phyloP scores from a whole-genome alignment of 2,888 invertebrate species.

The Drosophila kuntzei region DNA sequence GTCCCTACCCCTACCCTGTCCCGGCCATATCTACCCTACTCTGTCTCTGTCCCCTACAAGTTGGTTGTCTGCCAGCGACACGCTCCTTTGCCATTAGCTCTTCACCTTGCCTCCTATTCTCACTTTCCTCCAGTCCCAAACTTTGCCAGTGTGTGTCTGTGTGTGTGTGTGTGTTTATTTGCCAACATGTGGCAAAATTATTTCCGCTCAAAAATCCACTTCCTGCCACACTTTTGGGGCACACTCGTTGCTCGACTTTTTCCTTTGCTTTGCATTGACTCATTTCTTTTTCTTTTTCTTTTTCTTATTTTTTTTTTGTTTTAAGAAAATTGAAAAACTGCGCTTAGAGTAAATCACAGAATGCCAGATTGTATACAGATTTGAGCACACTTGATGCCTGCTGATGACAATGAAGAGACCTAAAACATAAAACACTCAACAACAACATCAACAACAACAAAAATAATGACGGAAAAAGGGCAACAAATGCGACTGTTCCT shows the following conservation, averaged over 20 bases:
- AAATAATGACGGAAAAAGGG: constrained; percentile 29
- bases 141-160: background rate
- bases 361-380: constrained; percentile 30
- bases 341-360: constrained; percentile 56
- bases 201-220: constrained; percentile 80
- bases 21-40: too few species aligned
- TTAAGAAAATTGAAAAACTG: constrained; percentile 69
- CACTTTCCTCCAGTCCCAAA: background rate
- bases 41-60: too few species aligned
- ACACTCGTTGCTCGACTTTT: constrained; percentile 25
- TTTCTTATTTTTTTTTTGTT: constrained; percentile 51
- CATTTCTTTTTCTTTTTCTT: constrained; percentile 21
- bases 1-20: background rate
- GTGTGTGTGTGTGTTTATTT: constrained; percentile 57
- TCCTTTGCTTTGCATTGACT: background rate
- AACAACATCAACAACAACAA: constrained; percentile 5
- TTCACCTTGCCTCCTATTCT: constrained; percentile 18
- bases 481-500: constrained; percentile 47
- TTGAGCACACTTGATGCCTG: constrained; percentile 48
- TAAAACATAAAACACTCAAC: constrained; percentile 21
- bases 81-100: constrained; percentile 26
- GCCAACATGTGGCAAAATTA: constrained; percentile 80
- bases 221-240: constrained; percentile 54
- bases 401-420: constrained; percentile 49
- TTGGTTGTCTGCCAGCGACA: constrained; percentile 32